phyloP scores from a whole-genome alignment of 1,140 invertebrate species.

The Condylostylus longicornis region DNA sequence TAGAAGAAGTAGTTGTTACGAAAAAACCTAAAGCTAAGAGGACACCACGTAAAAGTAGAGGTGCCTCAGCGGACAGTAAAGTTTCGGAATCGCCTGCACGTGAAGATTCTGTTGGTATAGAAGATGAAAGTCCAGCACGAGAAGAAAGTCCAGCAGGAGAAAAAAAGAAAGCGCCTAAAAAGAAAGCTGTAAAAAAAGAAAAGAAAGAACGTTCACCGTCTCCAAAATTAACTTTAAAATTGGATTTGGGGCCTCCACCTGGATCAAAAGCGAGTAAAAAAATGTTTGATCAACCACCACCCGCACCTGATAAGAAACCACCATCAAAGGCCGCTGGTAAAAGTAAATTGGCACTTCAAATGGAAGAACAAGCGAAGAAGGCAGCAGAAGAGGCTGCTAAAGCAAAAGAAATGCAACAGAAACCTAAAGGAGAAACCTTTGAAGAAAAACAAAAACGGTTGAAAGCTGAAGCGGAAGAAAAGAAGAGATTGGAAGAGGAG shows the following conservation, averaged over 20 bases:
- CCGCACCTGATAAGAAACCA: slow-evolving; percentile 18
- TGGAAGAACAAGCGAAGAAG: slow-evolving; percentile 27
- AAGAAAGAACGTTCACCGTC: slow-evolving; percentile 30
- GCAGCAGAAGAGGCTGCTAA: slow-evolving; percentile 24
- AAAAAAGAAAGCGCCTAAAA: slow-evolving; percentile 27
- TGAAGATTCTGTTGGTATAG: not conserved
- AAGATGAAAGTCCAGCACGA: not conserved
- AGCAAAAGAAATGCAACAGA: no score
- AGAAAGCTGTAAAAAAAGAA: slow-evolving; percentile 16
- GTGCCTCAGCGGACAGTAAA: slow-evolving; percentile 18
- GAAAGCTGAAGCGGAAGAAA: slow-evolving; percentile 24
- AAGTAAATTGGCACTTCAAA: slow-evolving; percentile 28
- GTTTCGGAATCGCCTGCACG: slow-evolving; percentile 19
- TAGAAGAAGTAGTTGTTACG: slow-evolving; percentile 10
- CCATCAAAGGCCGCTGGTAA: slow-evolving; percentile 24
- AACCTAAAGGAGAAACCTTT: slow-evolving; percentile 26
- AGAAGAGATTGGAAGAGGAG: slow-evolving; percentile 18
- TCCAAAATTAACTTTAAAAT: slow-evolving; percentile 29
- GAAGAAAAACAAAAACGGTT: slow-evolving; percentile 28
- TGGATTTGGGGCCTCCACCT: slow-evolving; percentile 28
- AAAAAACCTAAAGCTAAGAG: slow-evolving; percentile 27
- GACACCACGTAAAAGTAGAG: slow-evolving; percentile 14
- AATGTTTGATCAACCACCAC: slow-evolving; percentile 26
- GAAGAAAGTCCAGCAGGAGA: slow-evolving; percentile 26
- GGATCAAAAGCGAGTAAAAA: slow-evolving; percentile 29